These are phyloP conservation scores for Alentia gelatinosa DNA, from an alignment of 2,888 invertebrate genomes.

Conservation along the genomic window DNA sequence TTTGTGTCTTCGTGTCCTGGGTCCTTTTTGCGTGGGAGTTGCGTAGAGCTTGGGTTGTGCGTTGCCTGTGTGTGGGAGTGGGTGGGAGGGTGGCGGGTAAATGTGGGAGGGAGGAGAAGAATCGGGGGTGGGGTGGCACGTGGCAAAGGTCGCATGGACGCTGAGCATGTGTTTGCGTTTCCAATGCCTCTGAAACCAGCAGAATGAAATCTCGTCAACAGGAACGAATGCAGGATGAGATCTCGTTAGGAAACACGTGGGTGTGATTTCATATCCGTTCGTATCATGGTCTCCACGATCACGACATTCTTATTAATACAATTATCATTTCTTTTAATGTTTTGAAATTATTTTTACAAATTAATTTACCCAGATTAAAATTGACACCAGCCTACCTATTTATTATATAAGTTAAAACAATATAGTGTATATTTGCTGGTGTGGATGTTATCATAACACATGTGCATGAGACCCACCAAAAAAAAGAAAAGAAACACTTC, in stretches of 20 bases:
- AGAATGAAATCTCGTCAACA: not conserved
- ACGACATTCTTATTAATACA: too few relatives aligned
- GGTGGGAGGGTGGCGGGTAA: not conserved
- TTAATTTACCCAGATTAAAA: too few relatives aligned
- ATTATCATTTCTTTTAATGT: too few relatives aligned
- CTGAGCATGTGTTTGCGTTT: slow-evolving; percentile 33
- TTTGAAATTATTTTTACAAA: too few relatives aligned
- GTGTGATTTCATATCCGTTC: not conserved
- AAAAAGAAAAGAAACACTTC: too few relatives aligned
- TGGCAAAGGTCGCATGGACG: not conserved
- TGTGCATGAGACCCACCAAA: too few relatives aligned
- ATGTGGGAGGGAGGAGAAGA: not conserved
- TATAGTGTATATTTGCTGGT: too few relatives aligned
- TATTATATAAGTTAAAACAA: too few relatives aligned
- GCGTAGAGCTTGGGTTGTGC: not conserved
- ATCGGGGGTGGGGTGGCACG: not conserved
- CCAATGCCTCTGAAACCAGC: not conserved
- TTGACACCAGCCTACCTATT: too few relatives aligned
- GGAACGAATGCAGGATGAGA: not conserved
- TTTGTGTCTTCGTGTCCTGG: not conserved
- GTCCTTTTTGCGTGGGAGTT: not conserved
- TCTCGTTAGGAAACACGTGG: not conserved
- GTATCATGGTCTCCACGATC: too few relatives aligned
- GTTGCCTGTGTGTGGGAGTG: not conserved
- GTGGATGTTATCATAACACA: too few relatives aligned